These are phyloP conservation scores for Stichopus horrens DNA, from an alignment of 53 echinoderm and acorn worm species.

Conservation along the genomic window DNA sequence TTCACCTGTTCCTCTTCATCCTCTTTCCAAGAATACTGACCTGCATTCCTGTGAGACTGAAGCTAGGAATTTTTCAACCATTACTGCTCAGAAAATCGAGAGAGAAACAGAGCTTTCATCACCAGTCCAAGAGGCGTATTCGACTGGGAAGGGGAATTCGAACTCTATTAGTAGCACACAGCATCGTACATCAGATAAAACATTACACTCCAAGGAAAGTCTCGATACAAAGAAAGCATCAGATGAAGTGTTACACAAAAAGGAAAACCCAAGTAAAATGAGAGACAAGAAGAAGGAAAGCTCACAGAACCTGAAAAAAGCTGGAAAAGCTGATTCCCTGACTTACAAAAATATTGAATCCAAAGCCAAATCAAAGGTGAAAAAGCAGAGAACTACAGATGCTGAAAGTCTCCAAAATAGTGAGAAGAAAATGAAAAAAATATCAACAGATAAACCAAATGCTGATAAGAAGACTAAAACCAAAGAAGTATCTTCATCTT, in stretches of 20 bases:
- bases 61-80: conserved; percentile 16
- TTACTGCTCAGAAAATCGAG: conserved; percentile 8
- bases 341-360: background rate
- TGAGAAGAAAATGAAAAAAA: background rate
- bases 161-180: too few relatives aligned
- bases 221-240: too few relatives aligned
- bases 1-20: background rate
- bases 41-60: background rate
- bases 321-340: background rate
- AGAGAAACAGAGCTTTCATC: background rate
- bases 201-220: background rate
- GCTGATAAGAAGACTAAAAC: background rate
- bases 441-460: background rate
- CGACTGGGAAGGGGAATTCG: background rate
- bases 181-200: background rate
- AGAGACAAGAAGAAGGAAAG: background rate
- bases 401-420: background rate
- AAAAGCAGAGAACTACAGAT: background rate
- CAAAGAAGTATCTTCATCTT: background rate
- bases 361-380: background rate
- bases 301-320: background rate
- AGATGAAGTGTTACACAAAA: background rate
- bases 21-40: background rate
- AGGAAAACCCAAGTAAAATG: background rate
- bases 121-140: background rate